These are phyloP conservation scores for Microplitis mediator DNA, from an alignment of 1,140 invertebrate genomes.

Conservation along the genomic window DNA sequence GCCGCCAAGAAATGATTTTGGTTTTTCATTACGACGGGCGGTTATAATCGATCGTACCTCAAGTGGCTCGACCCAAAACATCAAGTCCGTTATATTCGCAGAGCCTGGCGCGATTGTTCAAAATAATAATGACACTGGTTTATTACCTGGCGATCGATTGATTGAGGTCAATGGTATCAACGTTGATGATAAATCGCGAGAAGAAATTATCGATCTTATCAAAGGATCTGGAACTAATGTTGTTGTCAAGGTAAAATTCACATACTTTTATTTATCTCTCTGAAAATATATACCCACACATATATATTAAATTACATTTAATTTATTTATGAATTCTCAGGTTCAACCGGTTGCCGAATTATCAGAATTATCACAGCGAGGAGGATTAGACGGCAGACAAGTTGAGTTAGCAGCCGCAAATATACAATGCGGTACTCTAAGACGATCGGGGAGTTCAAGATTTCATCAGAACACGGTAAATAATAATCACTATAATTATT, in stretches of 20 bases:
- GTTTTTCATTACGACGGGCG: constrained; percentile 89
- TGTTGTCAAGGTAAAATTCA: constrained; percentile 75
- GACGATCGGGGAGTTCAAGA: constrained; percentile 76
- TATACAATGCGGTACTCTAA: constrained; percentile 77
- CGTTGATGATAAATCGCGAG: constrained; percentile 84
- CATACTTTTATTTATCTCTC: neutral
- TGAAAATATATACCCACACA: neutral
- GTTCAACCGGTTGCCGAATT: constrained; percentile 87
- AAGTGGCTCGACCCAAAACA: constrained; percentile 61
- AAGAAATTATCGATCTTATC: constrained; percentile 93
- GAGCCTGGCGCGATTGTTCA: constrained; percentile 85
- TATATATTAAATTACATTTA: too few relatives aligned
- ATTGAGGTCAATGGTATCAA: constrained; percentile 88
- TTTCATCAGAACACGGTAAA: constrained; percentile 73
- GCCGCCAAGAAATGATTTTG: constrained; percentile 88
- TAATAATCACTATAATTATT: constrained; percentile 27
- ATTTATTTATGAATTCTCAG: constrained; percentile 54
- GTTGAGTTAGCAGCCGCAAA: constrained; percentile 73
- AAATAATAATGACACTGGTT: constrained; percentile 78
- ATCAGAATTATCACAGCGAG: constrained; percentile 79
- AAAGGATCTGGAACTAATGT: constrained; percentile 82
- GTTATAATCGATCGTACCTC: constrained; percentile 73
- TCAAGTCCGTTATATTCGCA: constrained; percentile 86
- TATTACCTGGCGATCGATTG: constrained; percentile 90
- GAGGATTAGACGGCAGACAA: constrained; percentile 67